Base-by-base conservation (phyloP, 2,113 vertebrate genomes). In the Tetraodon nigroviridis region DNA sequence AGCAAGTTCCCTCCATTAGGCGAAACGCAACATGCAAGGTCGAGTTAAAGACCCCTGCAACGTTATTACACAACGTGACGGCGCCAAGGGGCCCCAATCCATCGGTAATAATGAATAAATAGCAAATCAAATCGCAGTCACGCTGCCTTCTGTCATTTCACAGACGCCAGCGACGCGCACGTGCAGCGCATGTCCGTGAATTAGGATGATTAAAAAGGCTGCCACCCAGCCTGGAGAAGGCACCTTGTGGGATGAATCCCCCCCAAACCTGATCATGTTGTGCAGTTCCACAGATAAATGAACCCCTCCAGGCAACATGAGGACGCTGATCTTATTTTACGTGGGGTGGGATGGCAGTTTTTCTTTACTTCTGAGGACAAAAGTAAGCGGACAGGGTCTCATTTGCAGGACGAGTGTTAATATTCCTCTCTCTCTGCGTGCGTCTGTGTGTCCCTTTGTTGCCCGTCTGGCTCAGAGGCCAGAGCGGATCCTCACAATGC, bases 401-500 rank as follows among this genome's bases (percentile, higher is more conserved):
- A 15, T 58, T 58, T 45, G 58, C 58, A 55, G 41, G 61, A 59
- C 37, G 21, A 70, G 29, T 71, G 82, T 79, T 66, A 42, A 76
- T 66, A 58, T 67, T 48, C 46, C 16, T 27, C 62, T 14, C n/a
- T n/a, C 11, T 49, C 22, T 45, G 59, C 53, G 27, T 67, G 45
- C 53, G 51, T 58, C 20, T 68, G 63, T 47, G 53, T 55, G 20
- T 61, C 44, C 63, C 72, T 84, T 75, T 87, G 75, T 83, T 82
- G 56, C 64, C 53, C 55, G 72, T 72, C 73, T 78, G 80, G 70
- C 64, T 68, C 32, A 8, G 76, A 79, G 77, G 58, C 53, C 55
- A 69, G 51, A 69, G 51, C 53, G 48, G 73, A 78, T 60, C 69
- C 71, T 66, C 71, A 81, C 81, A 86, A 86, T 81, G 67, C 71